Evolutionary conservation across 2,797 vertebrate genomes (phyloP).

Genomic region (Malurus splendens): DNA sequence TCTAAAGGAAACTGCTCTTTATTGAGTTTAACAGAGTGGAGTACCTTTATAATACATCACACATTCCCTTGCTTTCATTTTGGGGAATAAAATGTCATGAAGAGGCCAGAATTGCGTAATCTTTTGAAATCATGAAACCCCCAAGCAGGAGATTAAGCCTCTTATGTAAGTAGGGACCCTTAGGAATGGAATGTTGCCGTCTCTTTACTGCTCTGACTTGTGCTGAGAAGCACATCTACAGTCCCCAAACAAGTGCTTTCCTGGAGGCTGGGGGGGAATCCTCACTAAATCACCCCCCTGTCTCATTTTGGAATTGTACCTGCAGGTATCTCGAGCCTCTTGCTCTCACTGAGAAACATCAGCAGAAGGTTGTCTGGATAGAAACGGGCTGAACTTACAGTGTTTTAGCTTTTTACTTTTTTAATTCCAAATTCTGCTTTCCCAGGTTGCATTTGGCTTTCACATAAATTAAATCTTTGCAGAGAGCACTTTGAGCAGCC

Average conservation of each 20-base stretch:
- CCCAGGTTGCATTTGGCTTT: background rate
- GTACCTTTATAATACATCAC: background rate
- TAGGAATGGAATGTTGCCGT: background rate
- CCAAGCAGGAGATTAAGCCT: background rate
- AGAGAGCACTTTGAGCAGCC: background rate
- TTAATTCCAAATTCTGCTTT: background rate
- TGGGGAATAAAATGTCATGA: background rate
- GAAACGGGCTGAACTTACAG: background rate
- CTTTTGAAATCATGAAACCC: background rate
- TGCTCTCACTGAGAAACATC: background rate
- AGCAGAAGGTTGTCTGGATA: background rate
- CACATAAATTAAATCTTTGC: background rate
- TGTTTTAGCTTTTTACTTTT: background rate
- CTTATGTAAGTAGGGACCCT: background rate
- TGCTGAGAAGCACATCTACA: background rate
- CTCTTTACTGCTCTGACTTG: background rate
- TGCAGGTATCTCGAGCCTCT: background rate
- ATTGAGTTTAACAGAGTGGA: background rate
- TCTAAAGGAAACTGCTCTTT: background rate
- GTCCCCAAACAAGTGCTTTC: accelerated
- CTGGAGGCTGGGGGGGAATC: too few relatives aligned
- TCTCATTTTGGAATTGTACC: background rate
- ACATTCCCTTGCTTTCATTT: background rate
- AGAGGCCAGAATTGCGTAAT: background rate
- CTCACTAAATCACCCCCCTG: background rate